Percentiles rank a stretch among this genome's conserved stretches.
These are phyloP conservation scores for Xylota sylvarum DNA, from an alignment of 2,888 invertebrate species.

Conservation along the genomic window DNA sequence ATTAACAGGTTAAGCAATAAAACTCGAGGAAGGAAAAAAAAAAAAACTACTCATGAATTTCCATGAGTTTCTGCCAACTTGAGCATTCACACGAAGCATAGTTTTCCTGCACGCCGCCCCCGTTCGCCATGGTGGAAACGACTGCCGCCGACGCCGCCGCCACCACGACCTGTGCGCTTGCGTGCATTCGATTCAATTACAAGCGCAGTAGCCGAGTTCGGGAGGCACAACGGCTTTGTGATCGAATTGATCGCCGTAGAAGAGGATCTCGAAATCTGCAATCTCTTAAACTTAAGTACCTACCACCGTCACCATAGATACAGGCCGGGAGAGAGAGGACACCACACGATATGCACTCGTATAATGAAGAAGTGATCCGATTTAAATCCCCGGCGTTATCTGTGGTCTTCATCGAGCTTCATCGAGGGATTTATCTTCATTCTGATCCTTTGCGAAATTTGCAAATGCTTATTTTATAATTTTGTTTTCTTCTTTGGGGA, in stretches of 20 bases:
- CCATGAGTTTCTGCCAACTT: slow-evolving; percentile 63
- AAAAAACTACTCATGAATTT: slow-evolving; percentile 45
- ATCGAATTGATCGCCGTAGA: slow-evolving; percentile 74
- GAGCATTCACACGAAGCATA: slow-evolving; percentile 70
- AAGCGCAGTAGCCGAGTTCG: slow-evolving; percentile 61
- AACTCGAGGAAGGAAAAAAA: background rate
- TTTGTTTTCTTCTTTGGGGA: slow-evolving; percentile 36
- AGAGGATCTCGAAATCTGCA: slow-evolving; percentile 66
- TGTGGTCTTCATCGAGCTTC: slow-evolving; percentile 77
- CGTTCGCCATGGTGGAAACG: slow-evolving; percentile 4
- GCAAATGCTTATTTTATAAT: slow-evolving; percentile 77
- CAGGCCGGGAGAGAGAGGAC: slow-evolving; percentile 9
- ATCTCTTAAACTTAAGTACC: slow-evolving; percentile 66
- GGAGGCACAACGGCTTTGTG: slow-evolving; percentile 66
- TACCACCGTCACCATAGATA: slow-evolving; percentile 61
- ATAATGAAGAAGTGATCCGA: slow-evolving; percentile 77
- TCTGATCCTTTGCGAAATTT: slow-evolving; percentile 75
- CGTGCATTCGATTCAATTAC: slow-evolving; percentile 73
- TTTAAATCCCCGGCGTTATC: slow-evolving; percentile 76
- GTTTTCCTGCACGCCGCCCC: slow-evolving; percentile 26
- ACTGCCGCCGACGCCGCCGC: slow-evolving; percentile 18
- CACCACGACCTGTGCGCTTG: slow-evolving; percentile 60
- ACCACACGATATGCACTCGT: slow-evolving; percentile 63
- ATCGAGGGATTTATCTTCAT: slow-evolving; percentile 77
- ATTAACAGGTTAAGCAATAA: slow-evolving; percentile 38